Evolutionary conservation across 2,797 vertebrate species (phyloP), one percentile per base, ranked within the genome.

Genomic region (Neopelma chrysocephalum): DNA sequence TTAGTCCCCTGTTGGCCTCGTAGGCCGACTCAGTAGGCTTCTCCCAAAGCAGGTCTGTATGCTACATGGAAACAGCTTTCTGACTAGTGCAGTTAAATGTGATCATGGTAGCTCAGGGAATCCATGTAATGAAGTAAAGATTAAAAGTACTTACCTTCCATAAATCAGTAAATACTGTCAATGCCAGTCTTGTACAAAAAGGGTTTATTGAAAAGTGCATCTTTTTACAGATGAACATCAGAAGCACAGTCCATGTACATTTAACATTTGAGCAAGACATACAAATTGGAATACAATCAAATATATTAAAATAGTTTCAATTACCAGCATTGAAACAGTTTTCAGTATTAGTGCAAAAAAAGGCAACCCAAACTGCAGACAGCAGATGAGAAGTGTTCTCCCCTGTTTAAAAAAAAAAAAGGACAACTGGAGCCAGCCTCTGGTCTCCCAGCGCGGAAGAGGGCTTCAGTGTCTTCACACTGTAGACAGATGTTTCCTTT

Each of bases 281-380:
- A 97, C 64, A 98, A 98, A 97, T 22, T 26, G 92, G 95, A 96
- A 93, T 96, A 97, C 82, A 96, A 90, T 96, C 94, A 97, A 97
- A 98, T 97, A 98, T 96, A 98, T 97, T 98, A 98, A 98, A 98
- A 98, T 93, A 97, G 98, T 98, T 98, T 98, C 98, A 98, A 98
- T 98, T 98, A 97, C 98, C 98, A 98, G 98, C 98, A 98, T 98
- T 98, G 98, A 98, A 98, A 98, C 98, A 93, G 97, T 96, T 91
- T 83, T 96, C 91, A 68, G 79, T 87, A 97, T 96, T 98, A 98
- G 98, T 98, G 98, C 98, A 98, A 98, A 98, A 97, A 97, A 97
- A 96, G 94, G 90, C 90, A 97, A 96, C 96, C 69, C 15, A 97
- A 96, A 93, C 80, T 87, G 79, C 40, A 1, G 70, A 92, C 95